Evolutionary conservation across 1,140 invertebrate genomes (phyloP).

Genomic region (Brachionus paranguensis): DNA sequence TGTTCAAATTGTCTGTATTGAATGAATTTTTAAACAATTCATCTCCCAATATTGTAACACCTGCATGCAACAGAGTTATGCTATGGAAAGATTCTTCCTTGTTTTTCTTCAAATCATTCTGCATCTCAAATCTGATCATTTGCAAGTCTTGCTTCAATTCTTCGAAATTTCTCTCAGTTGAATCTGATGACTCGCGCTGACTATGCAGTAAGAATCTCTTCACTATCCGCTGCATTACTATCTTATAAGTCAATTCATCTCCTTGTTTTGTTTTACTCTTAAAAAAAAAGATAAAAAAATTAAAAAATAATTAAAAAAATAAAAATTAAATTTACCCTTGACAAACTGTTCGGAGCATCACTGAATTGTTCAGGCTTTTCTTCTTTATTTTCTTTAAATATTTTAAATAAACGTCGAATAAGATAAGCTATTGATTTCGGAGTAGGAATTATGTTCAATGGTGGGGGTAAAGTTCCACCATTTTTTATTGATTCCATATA

Average conservation of each 20-base stretch:
- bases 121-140: conserved; percentile 38
- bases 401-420: not conserved
- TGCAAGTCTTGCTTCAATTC: conserved; percentile 40
- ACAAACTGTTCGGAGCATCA: not conserved
- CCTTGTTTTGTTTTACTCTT: not conserved
- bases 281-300: not conserved
- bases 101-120: conserved; percentile 24
- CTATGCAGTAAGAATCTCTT: conserved; percentile 39
- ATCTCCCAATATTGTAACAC: conserved; percentile 14
- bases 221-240: conserved; percentile 35
- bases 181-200: conserved; percentile 29
- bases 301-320: not conserved
- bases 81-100: conserved; percentile 38
- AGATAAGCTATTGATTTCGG: conserved; percentile 64
- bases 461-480: conserved; percentile 73
- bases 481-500: conserved; percentile 89
- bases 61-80: conserved; percentile 22
- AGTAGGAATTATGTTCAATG: conserved; percentile 80
- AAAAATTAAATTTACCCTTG: not conserved
- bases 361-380: not conserved
- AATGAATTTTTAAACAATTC: conserved; percentile 24
- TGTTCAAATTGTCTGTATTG: not conserved
- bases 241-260: conserved; percentile 5
- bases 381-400: not conserved
- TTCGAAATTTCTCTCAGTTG: conserved; percentile 35